Evolutionary conservation across 92 coral and sea anemone species (phyloP), one percentile per base, ranked within the genome.

Genomic region (Epizoanthus scotinus): DNA sequence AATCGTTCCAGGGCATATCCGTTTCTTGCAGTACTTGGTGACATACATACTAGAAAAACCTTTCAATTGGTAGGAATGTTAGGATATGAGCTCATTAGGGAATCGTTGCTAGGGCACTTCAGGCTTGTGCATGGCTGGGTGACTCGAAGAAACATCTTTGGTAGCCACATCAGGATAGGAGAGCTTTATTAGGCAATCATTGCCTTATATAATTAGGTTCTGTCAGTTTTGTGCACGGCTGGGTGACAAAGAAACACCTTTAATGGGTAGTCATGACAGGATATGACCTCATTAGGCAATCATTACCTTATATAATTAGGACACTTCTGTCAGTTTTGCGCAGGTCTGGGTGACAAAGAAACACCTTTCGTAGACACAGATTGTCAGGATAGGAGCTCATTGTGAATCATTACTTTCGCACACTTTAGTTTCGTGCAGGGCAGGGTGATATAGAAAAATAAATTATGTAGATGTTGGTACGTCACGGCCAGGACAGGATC

Each of bases 231-330:
- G 50, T 42, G 13, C 50, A 42, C 12, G 10, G 6, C 50, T 34
- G 50, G 50, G 50, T 42, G 50, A 3, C 50, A 42, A 7, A 40
- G 97, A 92, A 67, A 86, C 93, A 14, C 89, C 97, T 42, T 89
- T 92, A 31, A 86, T 86, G 47, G 50, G 50, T 3, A 42, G 93
- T 93, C 21, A 86, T 93, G 13, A 62, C 90, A 50, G 93, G 87
- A 13, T 87, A 87, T 57, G 67, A 89, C 53, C 77, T 92, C 67
- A 84, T 92, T 67, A 84, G 83, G n/a, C n/a, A 67, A 82, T 66
- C 86, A 86, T 2, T 92, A 82, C 31, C 97, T n/a, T n/a, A n/a
- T n/a, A n/a, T n/a, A n/a, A n/a, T n/a, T n/a, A 85, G 84, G 93
- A 91, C 20, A 89, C 91, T 29, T 87, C 80, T 6, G 93, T 92